phyloP scores from a whole-genome alignment of 1,140 invertebrate genomes.

The Andricus grossulariae region DNA sequence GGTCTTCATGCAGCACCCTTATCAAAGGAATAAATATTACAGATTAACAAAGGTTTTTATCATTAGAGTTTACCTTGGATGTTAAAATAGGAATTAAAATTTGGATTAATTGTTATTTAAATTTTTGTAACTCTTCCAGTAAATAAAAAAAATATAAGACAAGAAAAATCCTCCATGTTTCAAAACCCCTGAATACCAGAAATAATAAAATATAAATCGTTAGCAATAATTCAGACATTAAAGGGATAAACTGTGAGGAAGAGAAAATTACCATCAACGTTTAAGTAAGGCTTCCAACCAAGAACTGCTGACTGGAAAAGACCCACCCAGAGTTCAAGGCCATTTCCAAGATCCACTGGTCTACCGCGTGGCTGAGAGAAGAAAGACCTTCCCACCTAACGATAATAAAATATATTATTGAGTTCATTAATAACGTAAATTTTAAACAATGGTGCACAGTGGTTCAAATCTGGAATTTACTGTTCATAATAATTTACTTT shows the following conservation, averaged over 20 bases:
- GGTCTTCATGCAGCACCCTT: too few relatives aligned
- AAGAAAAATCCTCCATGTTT: too few relatives aligned
- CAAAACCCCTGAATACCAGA: too few relatives aligned
- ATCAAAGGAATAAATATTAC: too few relatives aligned
- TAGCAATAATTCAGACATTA: background rate
- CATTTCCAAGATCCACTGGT: conserved; percentile 75
- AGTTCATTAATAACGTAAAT: background rate
- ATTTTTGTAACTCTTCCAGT: too few relatives aligned
- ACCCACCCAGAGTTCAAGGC: conserved; percentile 84
- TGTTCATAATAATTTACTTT: too few relatives aligned
- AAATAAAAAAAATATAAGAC: too few relatives aligned
- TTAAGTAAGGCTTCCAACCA: conserved; percentile 83
- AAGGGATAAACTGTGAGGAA: conserved; percentile 25
- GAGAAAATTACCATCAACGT: conserved; percentile 81
- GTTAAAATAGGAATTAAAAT: too few relatives aligned
- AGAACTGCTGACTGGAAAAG: conserved; percentile 85
- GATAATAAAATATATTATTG: conserved; percentile 31
- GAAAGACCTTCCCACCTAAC: conserved; percentile 77
- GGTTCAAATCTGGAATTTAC: background rate
- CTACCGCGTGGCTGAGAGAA: conserved; percentile 55
- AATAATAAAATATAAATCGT: too few relatives aligned
- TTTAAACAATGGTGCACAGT: background rate
- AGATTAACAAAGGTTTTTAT: too few relatives aligned
- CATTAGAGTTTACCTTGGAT: too few relatives aligned
- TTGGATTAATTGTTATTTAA: too few relatives aligned